Percentiles rank a stretch among this genome's conserved stretches.
Evolutionary conservation across 2,797 vertebrate species (phyloP).

Genomic region (Saguinus oedipus): DNA sequence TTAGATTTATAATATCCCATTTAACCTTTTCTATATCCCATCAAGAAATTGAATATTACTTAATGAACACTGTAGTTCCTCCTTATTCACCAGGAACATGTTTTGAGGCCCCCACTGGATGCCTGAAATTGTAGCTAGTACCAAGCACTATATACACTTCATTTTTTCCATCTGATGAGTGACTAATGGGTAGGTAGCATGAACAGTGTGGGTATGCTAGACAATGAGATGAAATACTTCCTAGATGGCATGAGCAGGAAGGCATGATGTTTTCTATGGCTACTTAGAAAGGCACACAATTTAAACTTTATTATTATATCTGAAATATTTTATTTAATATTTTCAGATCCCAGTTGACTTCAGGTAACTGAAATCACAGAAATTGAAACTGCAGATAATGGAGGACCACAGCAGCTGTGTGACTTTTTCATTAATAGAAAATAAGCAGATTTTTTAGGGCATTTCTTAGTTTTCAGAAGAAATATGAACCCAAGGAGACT

Average conservation of each 20-base stretch:
- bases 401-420: constrained; percentile 41
- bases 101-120: not conserved
- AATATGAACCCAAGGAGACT: not conserved
- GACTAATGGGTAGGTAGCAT: not conserved
- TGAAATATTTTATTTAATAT: not conserved
- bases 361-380: not conserved
- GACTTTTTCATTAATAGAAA: constrained; percentile 71
- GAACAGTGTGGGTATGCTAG: not conserved
- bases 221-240: not conserved
- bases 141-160: not conserved
- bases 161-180: not conserved
- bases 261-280: not conserved
- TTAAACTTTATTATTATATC: not conserved
- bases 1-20: constrained; percentile 71
- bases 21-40: constrained; percentile 65
- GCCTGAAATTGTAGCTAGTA: not conserved
- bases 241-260: not conserved
- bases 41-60: constrained; percentile 65
- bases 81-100: not conserved
- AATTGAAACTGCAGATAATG: not conserved
- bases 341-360: not conserved
- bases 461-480: constrained; percentile 72
- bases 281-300: not conserved
- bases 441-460: not conserved
- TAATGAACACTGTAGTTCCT: constrained; percentile 59